These are phyloP conservation scores for Sipha maydis DNA, from an alignment of 2,888 invertebrate genomes.

Conservation along the genomic window DNA sequence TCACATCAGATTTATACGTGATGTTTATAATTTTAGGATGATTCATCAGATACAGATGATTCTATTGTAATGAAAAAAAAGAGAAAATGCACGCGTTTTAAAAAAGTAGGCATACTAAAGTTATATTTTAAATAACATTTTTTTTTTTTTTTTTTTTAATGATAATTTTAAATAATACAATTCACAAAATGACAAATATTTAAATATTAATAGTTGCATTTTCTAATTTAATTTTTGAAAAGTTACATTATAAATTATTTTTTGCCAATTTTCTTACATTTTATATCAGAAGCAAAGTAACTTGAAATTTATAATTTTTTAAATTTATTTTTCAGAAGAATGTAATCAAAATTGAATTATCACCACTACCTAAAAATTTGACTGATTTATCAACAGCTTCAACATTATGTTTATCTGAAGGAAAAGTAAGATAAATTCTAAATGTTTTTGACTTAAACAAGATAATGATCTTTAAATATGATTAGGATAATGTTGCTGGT, in stretches of 20 bases:
- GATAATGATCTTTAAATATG: background rate
- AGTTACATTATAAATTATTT: background rate
- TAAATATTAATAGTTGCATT: background rate
- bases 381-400: background rate
- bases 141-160: background rate
- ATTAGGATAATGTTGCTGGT: background rate
- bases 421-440: conserved; percentile 4
- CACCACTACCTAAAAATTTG: background rate
- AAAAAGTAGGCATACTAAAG: conserved; percentile 21
- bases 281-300: background rate
- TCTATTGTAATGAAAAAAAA: background rate
- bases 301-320: background rate
- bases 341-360: background rate
- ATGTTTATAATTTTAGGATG: conserved; percentile 37
- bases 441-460: background rate
- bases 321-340: conserved; percentile 39
- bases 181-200: background rate
- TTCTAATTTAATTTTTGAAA: background rate
- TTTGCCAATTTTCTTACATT: background rate
- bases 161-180: background rate
- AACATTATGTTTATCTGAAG: background rate
- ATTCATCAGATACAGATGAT: background rate
- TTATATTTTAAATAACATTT: background rate
- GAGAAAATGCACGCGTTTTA: background rate
- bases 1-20: background rate